Evolutionary conservation across 2,888 invertebrate genomes (phyloP), one percentile per base, ranked within the genome.

Genomic region (Ypsolopha scabrella): DNA sequence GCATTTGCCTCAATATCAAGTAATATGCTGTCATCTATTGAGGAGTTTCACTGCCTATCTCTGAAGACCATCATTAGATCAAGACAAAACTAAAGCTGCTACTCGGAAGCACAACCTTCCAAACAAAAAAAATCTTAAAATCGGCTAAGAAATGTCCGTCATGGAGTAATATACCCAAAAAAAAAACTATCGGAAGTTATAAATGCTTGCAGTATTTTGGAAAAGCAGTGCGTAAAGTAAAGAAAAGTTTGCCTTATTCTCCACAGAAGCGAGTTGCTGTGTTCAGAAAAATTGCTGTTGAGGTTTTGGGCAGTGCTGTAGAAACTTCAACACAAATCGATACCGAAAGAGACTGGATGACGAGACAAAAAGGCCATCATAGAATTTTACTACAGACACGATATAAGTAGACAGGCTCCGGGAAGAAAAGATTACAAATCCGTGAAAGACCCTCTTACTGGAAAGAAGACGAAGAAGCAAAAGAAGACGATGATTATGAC

Each of bases 111-210:
- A n/a, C n/a, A n/a, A n/a, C n/a, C n/a, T n/a, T n/a, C n/a, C n/a
- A n/a, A n/a, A n/a, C n/a, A n/a, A n/a, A n/a, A n/a, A n/a, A n/a
- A n/a, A n/a, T n/a, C n/a, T n/a, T n/a, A n/a, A n/a, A n/a, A n/a
- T n/a, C n/a, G n/a, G n/a, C n/a, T n/a, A n/a, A n/a, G n/a, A n/a
- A n/a, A n/a, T n/a, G n/a, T n/a, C n/a, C n/a, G n/a, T n/a, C n/a
- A n/a, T n/a, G n/a, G n/a, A n/a, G n/a, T n/a, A n/a, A n/a, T n/a
- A n/a, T n/a, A n/a, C n/a, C n/a, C n/a, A n/a, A n/a, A n/a, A n/a
- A n/a, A n/a, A n/a, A n/a, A n/a, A n/a, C 52, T 52, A 48, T 48
- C n/a, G 52, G 52, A 35, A 48, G 52, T 34, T 52, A 52, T 41
- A 52, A 52, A 52, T 52, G 48, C 33, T 43, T 47, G 35, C 47